Conservation (phyloP, 2,888 invertebrate genomes). For the Hoplodrina ambigua region DNA sequence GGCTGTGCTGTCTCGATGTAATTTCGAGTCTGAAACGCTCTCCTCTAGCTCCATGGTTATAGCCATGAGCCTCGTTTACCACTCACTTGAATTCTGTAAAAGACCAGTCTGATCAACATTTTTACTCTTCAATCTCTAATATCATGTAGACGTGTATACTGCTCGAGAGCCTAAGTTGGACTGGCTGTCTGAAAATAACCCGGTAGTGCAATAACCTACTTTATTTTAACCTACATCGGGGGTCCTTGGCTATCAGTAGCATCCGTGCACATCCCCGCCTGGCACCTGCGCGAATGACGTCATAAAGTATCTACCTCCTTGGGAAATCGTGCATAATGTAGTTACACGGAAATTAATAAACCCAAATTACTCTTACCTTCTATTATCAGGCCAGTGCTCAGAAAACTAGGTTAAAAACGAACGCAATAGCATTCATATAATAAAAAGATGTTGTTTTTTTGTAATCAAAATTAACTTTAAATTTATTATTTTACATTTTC, state of each 20-base stretch:
- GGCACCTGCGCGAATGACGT: constrained; percentile 87
- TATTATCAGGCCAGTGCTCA: constrained; percentile 76
- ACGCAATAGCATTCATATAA: constrained; percentile 69
- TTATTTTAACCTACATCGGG: constrained; percentile 88
- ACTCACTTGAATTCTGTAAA: constrained; percentile 76
- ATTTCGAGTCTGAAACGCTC: constrained; percentile 86
- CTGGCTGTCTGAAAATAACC: constrained; percentile 81
- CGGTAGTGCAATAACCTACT: constrained; percentile 89
- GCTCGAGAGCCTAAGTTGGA: constrained; percentile 73
- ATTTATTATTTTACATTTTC: constrained; percentile 53
- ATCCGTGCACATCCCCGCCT: constrained; percentile 85
- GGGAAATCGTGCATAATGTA: constrained; percentile 78
- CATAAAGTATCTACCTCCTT: constrained; percentile 78
- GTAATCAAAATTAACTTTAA: constrained; percentile 43
- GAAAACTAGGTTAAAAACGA: constrained; percentile 78
- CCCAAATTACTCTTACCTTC: constrained; percentile 82
- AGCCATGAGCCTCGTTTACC: constrained; percentile 81
- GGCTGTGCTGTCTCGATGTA: constrained; percentile 82
- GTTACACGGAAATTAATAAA: constrained; percentile 85
- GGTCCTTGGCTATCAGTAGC: constrained; percentile 84
- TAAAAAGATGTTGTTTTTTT: constrained; percentile 23
- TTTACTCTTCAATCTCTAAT: constrained; percentile 67
- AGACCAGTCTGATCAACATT: constrained; percentile 63
- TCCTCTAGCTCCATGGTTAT: constrained; percentile 88
- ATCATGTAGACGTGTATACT: constrained; percentile 73